Evolutionary conservation across 2,113 vertebrate species (phyloP).

Genomic region (Miniopterus natalensis): DNA sequence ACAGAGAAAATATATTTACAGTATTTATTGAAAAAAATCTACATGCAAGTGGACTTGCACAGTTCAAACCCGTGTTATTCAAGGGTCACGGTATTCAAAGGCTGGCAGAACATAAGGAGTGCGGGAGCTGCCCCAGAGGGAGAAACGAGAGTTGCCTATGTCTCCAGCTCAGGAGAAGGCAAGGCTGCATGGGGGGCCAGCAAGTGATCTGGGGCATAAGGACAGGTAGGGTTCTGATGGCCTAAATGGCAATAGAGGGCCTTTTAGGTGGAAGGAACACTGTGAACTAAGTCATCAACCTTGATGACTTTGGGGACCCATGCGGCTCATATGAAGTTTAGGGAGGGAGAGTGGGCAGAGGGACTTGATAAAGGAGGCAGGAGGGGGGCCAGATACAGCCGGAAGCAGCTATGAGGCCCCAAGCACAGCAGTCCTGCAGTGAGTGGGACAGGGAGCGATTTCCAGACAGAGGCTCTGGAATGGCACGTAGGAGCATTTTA

Average conservation of each 20-base stretch:
- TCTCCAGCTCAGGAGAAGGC: neutral
- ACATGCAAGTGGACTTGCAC: neutral
- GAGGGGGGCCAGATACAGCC: rapidly evolving
- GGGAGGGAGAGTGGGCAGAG: neutral
- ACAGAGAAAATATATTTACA: neutral
- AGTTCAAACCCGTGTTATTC: no score
- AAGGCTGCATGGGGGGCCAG: no score
- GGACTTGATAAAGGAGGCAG: neutral
- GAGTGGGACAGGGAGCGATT: neutral
- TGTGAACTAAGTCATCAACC: neutral
- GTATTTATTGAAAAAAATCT: neutral
- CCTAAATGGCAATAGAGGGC: neutral
- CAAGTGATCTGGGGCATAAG: neutral
- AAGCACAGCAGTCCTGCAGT: neutral
- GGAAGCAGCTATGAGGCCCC: neutral
- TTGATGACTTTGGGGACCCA: rapidly evolving
- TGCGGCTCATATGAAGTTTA: neutral
- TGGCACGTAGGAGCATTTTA: neutral
- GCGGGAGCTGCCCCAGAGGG: rapidly evolving
- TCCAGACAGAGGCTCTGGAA: neutral
- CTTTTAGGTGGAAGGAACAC: neutral
- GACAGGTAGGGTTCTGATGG: no score
- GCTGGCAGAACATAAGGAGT: neutral
- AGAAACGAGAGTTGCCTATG: neutral
- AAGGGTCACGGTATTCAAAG: neutral